Evolutionary conservation across 2,797 vertebrate genomes (phyloP).

Genomic region (Danio tinwini): DNA sequence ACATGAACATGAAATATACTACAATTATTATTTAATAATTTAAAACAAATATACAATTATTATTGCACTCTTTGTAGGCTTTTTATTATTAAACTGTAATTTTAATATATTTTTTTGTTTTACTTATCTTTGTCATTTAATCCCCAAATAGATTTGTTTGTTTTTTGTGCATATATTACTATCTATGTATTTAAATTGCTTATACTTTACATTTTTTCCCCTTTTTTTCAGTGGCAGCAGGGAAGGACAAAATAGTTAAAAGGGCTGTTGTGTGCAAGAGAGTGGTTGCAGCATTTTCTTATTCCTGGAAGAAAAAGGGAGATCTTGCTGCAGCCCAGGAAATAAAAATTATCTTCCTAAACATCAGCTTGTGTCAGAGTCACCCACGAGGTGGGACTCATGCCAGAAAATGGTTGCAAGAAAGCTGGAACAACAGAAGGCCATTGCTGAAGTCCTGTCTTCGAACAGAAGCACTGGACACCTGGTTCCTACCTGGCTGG

Average conservation of each 20-base stretch:
- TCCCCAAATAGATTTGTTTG: too few species aligned
- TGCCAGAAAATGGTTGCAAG: neutral
- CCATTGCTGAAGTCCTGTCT: neutral
- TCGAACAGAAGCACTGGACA: conserved; percentile 1
- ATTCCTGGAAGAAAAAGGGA: neutral
- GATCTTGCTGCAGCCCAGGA: neutral
- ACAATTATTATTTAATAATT: too few species aligned
- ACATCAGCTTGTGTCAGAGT: conserved; percentile 6
- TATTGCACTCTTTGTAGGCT: too few species aligned
- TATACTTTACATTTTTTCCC: neutral
- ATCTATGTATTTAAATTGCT: too few species aligned
- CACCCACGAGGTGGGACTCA: conserved; percentile 20
- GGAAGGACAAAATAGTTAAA: conserved; percentile 1
- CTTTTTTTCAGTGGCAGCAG: neutral
- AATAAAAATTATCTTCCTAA: neutral
- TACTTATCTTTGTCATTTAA: too few species aligned
- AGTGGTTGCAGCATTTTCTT: neutral
- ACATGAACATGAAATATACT: too few species aligned
- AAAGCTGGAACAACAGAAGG: neutral
- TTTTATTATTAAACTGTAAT: too few species aligned
- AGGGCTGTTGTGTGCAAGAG: neutral
- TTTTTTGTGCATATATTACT: too few species aligned
- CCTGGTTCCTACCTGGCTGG: neutral
- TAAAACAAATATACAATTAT: too few species aligned
- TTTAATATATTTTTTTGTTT: too few species aligned